Base-by-base conservation (phyloP, 2,113 vertebrate species). In the Antigone vipio region DNA sequence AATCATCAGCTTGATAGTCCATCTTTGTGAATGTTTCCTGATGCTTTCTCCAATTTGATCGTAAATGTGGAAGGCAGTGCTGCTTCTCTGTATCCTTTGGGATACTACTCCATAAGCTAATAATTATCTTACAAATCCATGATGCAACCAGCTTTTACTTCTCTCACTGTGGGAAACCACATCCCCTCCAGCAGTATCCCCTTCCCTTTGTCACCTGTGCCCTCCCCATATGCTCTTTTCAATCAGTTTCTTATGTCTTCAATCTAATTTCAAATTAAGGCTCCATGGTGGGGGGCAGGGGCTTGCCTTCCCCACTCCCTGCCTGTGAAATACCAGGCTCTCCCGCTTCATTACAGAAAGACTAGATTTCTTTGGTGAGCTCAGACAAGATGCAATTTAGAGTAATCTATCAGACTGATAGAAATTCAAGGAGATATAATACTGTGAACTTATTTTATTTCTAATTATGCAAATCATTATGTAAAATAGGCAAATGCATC, bases 171-270 rank as follows among this genome's bases (percentile, higher is more conserved):
- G 63, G 84, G 73, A 93, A 89, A 76, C 45, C 59, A 67, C 77
- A 93, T 82, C 66, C 75, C 93, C 83, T 88, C 47, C 66, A 89
- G 94, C 66, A 80, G 71, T 40, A 79, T 62, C 42, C 32, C 69
- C 76, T 82, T 92, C 79, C 93, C 95, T 93, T 96, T 83, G 91
- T 95, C 87, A 96, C 87, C 89, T 92, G 68, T 78, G 86, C 58
- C 58, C 66, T 89, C 66, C 49, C 76, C 91, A 79, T 85, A 79
- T 87, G 87, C 67, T 94, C 63, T 94, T 95, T 85, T 95, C 94
- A 93, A 89, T 81, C 89, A 85, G 63, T 66, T 73, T 89, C 73
- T 94, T 81, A 44, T 66, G 77, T 74, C 76, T 89, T 69, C 80
- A 62, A n/a, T 68, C 92, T 92, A 77, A 76, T 92, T 88, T 89